Base-by-base conservation (phyloP, 2,888 invertebrate genomes). In the Danaus chrysippus region DNA sequence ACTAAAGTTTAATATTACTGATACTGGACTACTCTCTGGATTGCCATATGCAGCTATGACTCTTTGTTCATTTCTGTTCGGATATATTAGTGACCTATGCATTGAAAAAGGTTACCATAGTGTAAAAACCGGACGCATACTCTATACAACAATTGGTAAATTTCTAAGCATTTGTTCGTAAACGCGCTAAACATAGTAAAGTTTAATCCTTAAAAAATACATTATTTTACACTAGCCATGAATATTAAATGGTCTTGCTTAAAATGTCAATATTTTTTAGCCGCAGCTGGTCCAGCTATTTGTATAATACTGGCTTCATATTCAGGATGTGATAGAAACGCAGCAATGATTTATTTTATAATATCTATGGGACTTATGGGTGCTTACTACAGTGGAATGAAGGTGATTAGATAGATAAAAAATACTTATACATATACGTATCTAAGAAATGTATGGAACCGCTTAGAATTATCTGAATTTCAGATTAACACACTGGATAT, bases 21-120 rank as follows among this genome's bases (percentile, higher is more conserved):
- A 88, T 76, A 92, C 92, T 68, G 92, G 92, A 3, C 71, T 89
- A 42, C 78, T 92, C 61, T 91, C 92, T 0, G 89, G 92, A 1
- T 69, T 93, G 15, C 93, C 93, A 0, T 93, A 92, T 71, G 72
- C 92, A n/a, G 82, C 88, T 1, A 92, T 92, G 87, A 92, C 92
- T 86, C 54, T 92, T 6, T 81, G 87, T 0, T 91, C 92, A 1
- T 82, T 92, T 69, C 58, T 75, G 10, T 85, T 87, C 10, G 91
- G 91, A 5, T 84, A 82, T 67, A 67, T 91, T 0, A 91, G 92
- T 55, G 93, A 93, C 73, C 86, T 67, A 5, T 69, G 69, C 9
- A 74, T 82, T 54, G 74, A 69, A 53, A 77, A 70, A 55, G 70
- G 74, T 9, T 73, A 70, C 67, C 69, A 82, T 15, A 74, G 70